Evolutionary conservation across 2,113 vertebrate species (phyloP), one percentile per base, ranked within the genome.

Genomic region (mouse (Mus musculus)): DNA sequence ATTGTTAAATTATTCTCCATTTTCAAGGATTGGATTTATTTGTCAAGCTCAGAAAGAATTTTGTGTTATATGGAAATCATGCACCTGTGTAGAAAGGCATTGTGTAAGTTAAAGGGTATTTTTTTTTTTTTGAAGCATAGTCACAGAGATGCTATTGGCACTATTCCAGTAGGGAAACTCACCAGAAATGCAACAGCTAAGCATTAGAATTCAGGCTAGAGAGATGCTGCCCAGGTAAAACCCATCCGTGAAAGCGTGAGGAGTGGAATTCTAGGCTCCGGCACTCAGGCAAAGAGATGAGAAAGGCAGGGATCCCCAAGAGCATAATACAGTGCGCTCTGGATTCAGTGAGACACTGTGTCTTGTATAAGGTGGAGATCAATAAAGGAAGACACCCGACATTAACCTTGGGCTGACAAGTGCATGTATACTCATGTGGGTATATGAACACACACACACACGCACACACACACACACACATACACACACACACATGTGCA

Each of bases 1-100:
- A 28, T 88, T 73, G 82, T 93, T 49, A 56, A 63, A 28, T 73
- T 52, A 39, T 71, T 84, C 63, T 75, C 22, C 42, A n/a, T 73
- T 91, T 59, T 86, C n/a, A 71, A 76, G 71, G 14, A 28, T n/a
- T 76, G 78, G 54, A 88, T 96, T 73, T 85, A 59, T 88, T 85
- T 75, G 49, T 82, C 91, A 59, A 46, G 22, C 33, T 93, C 63
- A 54, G 16, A 39, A 86, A 87, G 82, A 93, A 82, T 95, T 93
- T 71, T 84, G 93, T 89, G 73, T 88, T 90, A 65, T 52, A 13
- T 26, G 78, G 87, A 88, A n/a, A 95, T 88, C 94, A 46, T 75
- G 73, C 19, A 3, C 89, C 90, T 39, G 30, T 90, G 69, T 26
- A 46, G 89, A 87, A 88, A 84, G 92, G 26, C 39, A 36, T 33